These are phyloP conservation scores for Cephus rjabovi DNA, from an alignment of 2,888 invertebrate species.

Conservation along the genomic window DNA sequence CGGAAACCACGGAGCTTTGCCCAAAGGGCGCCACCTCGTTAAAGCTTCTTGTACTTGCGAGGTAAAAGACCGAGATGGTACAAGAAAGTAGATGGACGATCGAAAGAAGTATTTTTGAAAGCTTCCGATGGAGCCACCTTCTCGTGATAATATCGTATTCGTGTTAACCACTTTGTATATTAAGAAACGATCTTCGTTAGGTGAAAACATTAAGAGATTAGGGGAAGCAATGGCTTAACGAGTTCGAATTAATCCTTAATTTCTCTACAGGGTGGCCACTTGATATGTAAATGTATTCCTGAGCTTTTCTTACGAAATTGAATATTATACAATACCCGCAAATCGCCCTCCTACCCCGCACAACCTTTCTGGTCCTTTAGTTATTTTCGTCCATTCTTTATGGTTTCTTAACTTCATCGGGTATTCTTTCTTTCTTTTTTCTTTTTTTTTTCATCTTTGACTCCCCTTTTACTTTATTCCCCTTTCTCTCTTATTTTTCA, in stretches of 20 bases:
- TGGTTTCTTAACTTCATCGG: background rate
- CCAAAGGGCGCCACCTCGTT: background rate
- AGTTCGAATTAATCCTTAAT: background rate
- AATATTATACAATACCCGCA: background rate
- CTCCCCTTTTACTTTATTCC: background rate
- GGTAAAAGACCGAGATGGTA: background rate
- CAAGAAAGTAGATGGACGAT: background rate
- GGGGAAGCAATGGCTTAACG: background rate
- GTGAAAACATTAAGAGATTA: background rate
- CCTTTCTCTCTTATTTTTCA: background rate
- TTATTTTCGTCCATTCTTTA: background rate
- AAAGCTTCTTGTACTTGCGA: background rate
- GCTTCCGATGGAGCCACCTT: background rate
- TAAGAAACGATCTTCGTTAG: background rate
- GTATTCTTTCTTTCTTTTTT: background rate
- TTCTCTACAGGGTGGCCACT: background rate
- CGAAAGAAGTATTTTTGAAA: background rate
- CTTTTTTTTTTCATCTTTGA: background rate
- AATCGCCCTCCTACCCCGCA: background rate
- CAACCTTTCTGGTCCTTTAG: background rate
- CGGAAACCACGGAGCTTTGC: constrained; percentile 7
- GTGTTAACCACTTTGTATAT: background rate
- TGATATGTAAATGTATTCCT: background rate
- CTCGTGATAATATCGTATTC: background rate
- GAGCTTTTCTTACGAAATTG: background rate